phyloP scores from a whole-genome alignment of 2,113 vertebrate species.

The Tachuris rubrigastra region DNA sequence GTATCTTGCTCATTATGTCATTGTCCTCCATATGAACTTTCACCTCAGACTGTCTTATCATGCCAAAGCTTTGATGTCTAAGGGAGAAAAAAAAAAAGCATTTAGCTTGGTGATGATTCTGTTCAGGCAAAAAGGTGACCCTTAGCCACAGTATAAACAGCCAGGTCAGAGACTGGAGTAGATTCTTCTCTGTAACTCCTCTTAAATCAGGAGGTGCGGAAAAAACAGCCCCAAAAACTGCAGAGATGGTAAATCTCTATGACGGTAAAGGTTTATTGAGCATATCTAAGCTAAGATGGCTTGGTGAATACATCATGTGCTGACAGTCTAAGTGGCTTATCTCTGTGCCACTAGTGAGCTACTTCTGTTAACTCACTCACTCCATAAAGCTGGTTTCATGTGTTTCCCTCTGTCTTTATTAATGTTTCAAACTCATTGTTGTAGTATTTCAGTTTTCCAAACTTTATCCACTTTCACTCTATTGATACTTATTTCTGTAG shows the following conservation, averaged over 20 bases:
- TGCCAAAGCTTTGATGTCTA: background rate
- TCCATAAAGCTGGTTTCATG: background rate
- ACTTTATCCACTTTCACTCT: background rate
- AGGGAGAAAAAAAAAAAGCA: background rate
- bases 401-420: background rate
- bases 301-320: background rate
- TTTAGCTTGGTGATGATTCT: background rate
- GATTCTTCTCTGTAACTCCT: background rate
- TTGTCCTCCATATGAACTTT: conserved; percentile 20
- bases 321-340: background rate
- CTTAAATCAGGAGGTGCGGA: background rate
- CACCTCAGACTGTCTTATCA: background rate
- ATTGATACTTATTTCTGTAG: background rate
- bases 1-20: background rate
- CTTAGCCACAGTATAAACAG: background rate
- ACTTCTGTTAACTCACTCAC: background rate
- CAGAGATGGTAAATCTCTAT: background rate
- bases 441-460: background rate
- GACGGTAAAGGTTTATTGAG: background rate
- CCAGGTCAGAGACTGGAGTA: background rate
- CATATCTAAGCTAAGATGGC: background rate
- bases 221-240: background rate
- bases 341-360: background rate
- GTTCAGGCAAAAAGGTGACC: background rate
- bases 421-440: background rate